A percentile compares a stretch with the other conserved stretches of the same genome.
Conservation (phyloP, 2,888 invertebrate genomes). For the Chalcosyrphus nemorum region DNA sequence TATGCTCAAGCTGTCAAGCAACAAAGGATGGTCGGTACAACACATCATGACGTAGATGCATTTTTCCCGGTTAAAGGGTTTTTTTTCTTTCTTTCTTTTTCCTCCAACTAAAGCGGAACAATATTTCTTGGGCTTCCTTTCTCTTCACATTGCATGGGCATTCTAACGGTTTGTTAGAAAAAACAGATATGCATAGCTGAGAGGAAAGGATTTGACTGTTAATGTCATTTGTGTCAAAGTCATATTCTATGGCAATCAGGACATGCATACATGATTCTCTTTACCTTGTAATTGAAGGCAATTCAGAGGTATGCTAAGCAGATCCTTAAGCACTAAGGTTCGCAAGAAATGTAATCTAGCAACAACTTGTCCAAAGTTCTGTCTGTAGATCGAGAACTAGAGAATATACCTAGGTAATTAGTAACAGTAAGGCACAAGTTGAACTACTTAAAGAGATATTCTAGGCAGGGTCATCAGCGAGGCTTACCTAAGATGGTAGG, state of each 20-base stretch:
- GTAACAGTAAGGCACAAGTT: no score
- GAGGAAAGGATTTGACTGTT: constrained; percentile 7
- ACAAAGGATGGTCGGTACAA: constrained; percentile 56
- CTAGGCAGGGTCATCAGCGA: no score
- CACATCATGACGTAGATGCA: constrained; percentile 71
- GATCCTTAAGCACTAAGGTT: no score
- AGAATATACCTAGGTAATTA: no score
- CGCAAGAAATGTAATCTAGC: no score
- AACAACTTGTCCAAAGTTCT: no score
- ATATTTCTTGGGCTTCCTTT: constrained; percentile 40
- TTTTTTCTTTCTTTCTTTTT: no score
- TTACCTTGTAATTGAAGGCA: neutral
- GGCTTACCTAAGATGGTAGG: no score
- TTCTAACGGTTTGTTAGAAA: neutral
- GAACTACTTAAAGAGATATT: no score
- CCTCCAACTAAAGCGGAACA: constrained; percentile 40
- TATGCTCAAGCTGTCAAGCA: constrained; percentile 59
- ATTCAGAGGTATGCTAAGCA: neutral
- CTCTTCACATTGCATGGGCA: neutral
- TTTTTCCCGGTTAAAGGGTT: constrained; percentile 57
- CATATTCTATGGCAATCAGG: neutral
- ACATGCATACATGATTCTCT: neutral
- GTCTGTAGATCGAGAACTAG: no score
- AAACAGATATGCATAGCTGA: neutral
- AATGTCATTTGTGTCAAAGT: constrained; percentile 16